Evolutionary conservation across 2,888 invertebrate species (phyloP).

Genomic region (Abscondita cerata): DNA sequence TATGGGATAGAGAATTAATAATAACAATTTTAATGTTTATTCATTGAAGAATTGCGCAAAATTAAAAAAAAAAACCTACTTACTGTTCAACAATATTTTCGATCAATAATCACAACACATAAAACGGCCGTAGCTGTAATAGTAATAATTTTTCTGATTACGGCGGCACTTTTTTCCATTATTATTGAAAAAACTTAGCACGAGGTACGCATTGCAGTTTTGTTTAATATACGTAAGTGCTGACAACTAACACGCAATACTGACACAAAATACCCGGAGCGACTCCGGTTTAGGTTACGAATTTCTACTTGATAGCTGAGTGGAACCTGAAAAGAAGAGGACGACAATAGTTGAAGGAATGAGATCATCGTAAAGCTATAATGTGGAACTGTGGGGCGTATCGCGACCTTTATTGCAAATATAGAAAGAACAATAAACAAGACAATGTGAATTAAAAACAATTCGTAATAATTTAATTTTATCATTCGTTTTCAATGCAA

Average conservation of each 20-base stretch:
- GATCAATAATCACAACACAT: conserved; percentile 25
- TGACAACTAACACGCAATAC: not conserved
- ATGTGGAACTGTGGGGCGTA: conserved; percentile 18
- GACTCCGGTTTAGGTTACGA: conserved; percentile 20
- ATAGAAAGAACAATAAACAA: not conserved
- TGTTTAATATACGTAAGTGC: not conserved
- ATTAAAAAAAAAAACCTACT: conserved; percentile 6
- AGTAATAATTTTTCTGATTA: too few relatives aligned
- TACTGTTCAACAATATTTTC: conserved; percentile 17
- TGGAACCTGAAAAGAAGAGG: conserved; percentile 17
- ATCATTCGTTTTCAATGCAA: too few relatives aligned
- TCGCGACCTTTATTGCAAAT: conserved; percentile 3
- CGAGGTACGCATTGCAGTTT: conserved; percentile 26
- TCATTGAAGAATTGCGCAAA: too few relatives aligned
- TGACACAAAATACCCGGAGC: not conserved
- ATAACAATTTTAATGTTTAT: too few relatives aligned
- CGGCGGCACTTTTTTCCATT: conserved; percentile 9
- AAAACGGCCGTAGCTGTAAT: not conserved
- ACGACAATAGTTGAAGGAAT: conserved; percentile 13
- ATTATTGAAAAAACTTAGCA: conserved; percentile 6
- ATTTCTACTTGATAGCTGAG: conserved; percentile 5
- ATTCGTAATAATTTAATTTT: too few relatives aligned
- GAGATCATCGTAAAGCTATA: conserved; percentile 9
- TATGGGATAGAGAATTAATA: too few relatives aligned
- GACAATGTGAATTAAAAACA: too few relatives aligned